Conservation (phyloP, 2,113 vertebrate genomes). For the Tenrec ecaudatus region DNA sequence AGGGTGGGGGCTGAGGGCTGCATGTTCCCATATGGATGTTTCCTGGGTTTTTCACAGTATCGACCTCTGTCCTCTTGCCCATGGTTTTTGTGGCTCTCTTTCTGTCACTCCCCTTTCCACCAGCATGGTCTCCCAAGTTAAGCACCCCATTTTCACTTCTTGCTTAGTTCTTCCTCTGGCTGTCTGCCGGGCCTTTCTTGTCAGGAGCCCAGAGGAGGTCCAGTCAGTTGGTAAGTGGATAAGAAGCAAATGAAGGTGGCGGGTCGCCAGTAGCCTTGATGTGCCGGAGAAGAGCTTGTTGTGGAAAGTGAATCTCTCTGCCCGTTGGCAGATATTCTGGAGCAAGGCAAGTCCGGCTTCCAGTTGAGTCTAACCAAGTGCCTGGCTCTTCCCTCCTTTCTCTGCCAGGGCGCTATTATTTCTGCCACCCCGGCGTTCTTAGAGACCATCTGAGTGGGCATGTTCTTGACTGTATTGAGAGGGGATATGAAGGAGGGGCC, state of each 20-base stretch:
- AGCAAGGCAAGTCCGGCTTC: background rate
- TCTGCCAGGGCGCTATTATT: background rate
- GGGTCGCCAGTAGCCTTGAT: background rate
- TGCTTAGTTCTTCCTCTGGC: background rate
- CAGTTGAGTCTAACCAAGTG: background rate
- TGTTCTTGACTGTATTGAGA: background rate
- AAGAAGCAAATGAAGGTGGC: background rate
- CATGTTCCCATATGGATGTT: background rate
- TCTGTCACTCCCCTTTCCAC: background rate
- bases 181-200: background rate
- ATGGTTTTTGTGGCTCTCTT: background rate
- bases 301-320: background rate
- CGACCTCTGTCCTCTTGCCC: background rate
- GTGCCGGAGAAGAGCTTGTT: background rate
- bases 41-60: background rate
- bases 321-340: background rate
- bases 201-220: slow-evolving; percentile 7
- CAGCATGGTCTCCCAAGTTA: background rate
- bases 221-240: background rate
- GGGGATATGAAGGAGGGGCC: background rate
- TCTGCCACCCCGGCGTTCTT: background rate
- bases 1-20: no score
- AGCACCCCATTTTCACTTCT: background rate
- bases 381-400: background rate
- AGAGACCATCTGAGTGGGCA: background rate